These are phyloP conservation scores for Lithobates pipiens DNA, from an alignment of 2,797 vertebrate genomes.

Conservation along the genomic window DNA sequence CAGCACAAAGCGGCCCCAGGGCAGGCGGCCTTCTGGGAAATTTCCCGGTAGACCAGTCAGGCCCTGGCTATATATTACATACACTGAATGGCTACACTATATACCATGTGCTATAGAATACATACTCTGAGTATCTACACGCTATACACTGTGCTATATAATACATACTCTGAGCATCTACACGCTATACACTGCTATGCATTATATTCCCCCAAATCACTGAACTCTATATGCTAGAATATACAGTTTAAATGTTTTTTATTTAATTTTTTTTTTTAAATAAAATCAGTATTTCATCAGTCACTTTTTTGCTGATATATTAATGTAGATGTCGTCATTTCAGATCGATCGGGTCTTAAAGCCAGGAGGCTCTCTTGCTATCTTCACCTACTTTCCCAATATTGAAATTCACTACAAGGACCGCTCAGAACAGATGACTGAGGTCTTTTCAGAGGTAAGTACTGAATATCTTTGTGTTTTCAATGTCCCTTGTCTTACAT, in stretches of 20 bases:
- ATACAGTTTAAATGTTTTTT: no score
- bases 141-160: neutral
- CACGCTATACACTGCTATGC: no score
- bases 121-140: neutral
- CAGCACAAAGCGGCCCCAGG: no score
- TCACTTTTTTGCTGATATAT: no score
- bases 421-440: constrained; percentile 69
- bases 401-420: constrained; percentile 70
- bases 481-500: neutral
- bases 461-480: neutral
- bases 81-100: neutral
- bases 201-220: neutral
- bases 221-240: neutral
- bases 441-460: constrained; percentile 76
- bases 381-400: constrained; percentile 74
- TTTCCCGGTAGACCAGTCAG: no score
- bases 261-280: no score
- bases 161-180: no score
- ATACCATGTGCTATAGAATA: neutral
- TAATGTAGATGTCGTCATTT: neutral
- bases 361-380: constrained; percentile 76
- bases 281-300: no score
- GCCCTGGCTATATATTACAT: no score
- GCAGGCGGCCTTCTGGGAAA: no score
- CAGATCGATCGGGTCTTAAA: constrained; percentile 71